These are phyloP conservation scores for Gymnopithys bicolor DNA, from an alignment of 2,797 vertebrate genomes.

Conservation along the genomic window DNA sequence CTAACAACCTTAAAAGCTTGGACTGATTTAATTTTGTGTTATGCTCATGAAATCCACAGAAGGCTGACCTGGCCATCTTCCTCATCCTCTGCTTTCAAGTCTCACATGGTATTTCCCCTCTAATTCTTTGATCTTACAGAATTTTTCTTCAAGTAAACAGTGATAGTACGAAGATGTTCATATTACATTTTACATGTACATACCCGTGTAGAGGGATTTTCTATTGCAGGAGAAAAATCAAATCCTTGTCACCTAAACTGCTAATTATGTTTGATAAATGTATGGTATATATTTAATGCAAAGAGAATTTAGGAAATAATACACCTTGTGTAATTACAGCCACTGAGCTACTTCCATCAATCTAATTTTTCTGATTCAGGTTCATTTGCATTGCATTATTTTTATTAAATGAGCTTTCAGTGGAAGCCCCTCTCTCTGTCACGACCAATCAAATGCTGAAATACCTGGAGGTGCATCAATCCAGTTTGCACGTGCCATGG, in stretches of 20 bases:
- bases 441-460: constrained; percentile 29
- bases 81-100: constrained; percentile 31
- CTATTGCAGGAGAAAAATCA: constrained; percentile 80
- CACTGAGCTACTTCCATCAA: constrained; percentile 78
- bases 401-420: constrained; percentile 78
- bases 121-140: not conserved
- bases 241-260: constrained; percentile 85
- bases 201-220: constrained; percentile 71
- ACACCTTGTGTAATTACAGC: constrained; percentile 82
- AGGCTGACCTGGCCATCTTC: constrained; percentile 53
- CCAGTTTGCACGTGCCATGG: not conserved
- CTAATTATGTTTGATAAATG: constrained; percentile 87
- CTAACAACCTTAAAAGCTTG: constrained; percentile 76
- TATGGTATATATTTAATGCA: constrained; percentile 82
- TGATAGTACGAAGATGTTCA: constrained; percentile 55
- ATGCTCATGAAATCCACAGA: constrained; percentile 68
- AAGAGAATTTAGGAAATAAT: constrained; percentile 82
- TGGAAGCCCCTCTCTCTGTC: constrained; percentile 58
- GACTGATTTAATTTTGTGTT: constrained; percentile 75
- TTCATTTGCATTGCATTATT: constrained; percentile 81
- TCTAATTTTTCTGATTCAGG: constrained; percentile 79
- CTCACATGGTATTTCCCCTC: constrained; percentile 7
- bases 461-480: not conserved
- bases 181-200: constrained; percentile 56
- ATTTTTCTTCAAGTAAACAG: constrained; percentile 69